Evolutionary conservation across 2,113 vertebrate genomes (phyloP), one percentile per base, ranked within the genome.

Genomic region (Meleagris gallopavo): DNA sequence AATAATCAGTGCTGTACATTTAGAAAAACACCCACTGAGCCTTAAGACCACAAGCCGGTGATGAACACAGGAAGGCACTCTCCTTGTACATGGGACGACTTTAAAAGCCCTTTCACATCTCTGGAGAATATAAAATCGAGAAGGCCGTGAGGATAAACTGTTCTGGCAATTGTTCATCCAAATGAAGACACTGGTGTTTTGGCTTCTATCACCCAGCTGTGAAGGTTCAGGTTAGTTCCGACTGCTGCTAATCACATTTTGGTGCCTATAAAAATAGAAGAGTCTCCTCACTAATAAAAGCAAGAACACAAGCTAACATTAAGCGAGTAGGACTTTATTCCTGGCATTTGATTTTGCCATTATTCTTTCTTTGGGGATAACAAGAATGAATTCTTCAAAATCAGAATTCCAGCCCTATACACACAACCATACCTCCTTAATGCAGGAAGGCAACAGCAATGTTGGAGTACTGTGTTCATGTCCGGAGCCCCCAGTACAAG

Each of bases 261-360:
- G 93, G 54, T 67, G 88, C 88, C 91, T 86, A 87, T 5, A 93
- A 89, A 94, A 97, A 91, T 7, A 93, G 60, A 94, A 90, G 43
- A 62, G 67, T 64, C 85, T 89, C 55, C 87, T 91, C 50, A 57
- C 79, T 67, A 89, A 89, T 67, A 60, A 80, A 58, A 87, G 38
- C 62, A 93, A 55, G 54, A 82, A 50, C 34, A 76, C 24, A 85
- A 89, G 76, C 29, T 89, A 45, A 2, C 22, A 41, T 41, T 65
- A 69, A 80, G 19, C 10, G 18, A 92, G 10, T 19, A 93, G 50
- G 4, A 3, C 22, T 64, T 86, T 1, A 5, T 43, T 83, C 67
- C 64, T 55, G 38, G 7, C 36, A 60, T 83, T 91, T 57, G 21
- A 50, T 88, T 88, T 78, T 67, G 9, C 55, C 38, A 32, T 46